These are phyloP conservation scores for Psophia crepitans DNA, from an alignment of 2,113 vertebrate species.

Conservation along the genomic window DNA sequence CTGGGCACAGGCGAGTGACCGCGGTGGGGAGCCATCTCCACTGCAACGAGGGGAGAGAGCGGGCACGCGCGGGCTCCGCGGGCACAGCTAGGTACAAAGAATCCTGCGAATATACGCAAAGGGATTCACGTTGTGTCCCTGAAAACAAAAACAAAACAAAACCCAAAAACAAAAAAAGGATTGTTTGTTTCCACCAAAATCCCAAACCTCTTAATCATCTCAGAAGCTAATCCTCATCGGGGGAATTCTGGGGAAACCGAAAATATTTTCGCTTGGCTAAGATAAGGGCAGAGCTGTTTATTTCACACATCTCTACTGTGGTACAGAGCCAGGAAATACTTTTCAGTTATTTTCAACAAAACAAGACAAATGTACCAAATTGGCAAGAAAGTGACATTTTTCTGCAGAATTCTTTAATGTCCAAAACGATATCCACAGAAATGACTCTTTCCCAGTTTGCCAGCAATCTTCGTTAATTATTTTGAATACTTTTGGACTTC, in stretches of 20 bases:
- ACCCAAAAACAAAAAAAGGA: too few relatives aligned
- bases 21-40: background rate
- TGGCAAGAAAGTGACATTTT: slow-evolving; percentile 56
- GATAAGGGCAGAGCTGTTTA: slow-evolving; percentile 56
- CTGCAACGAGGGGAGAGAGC: fast-evolving
- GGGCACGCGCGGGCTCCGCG: fast-evolving
- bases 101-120: background rate
- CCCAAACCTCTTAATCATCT: slow-evolving; percentile 41
- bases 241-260: slow-evolving; percentile 58
- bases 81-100: background rate
- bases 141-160: background rate
- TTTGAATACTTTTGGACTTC: background rate
- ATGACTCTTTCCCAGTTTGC: background rate
- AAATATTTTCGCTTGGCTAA: slow-evolving; percentile 54
- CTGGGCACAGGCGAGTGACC: fast-evolving
- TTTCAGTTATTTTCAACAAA: slow-evolving; percentile 51
- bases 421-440: background rate
- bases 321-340: slow-evolving; percentile 57
- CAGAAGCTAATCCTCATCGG: slow-evolving; percentile 24
- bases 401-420: slow-evolving; percentile 21
- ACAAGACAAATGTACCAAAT: slow-evolving; percentile 30
- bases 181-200: slow-evolving; percentile 10
- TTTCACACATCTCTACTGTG: slow-evolving; percentile 50
- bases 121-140: background rate
- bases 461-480: background rate